Conservation (phyloP, 2,113 vertebrate species). For the Pelecanus crispus region DNA sequence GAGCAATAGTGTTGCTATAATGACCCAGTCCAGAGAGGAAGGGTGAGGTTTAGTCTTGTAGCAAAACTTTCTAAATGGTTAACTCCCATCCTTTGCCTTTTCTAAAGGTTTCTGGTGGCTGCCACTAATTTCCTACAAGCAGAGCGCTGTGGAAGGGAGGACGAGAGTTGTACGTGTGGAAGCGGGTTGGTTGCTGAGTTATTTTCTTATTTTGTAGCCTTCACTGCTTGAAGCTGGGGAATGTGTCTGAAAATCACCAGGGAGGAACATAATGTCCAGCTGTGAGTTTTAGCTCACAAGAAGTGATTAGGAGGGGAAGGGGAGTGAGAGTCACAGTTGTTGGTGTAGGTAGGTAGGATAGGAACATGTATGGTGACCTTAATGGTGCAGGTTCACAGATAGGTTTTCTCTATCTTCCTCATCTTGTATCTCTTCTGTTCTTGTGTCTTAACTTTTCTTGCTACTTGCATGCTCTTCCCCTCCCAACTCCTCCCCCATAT, state of each 20-base stretch:
- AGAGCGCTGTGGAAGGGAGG: neutral
- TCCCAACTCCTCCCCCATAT: too few species aligned
- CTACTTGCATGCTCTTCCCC: neutral
- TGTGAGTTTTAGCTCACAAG: neutral
- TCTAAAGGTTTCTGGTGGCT: neutral
- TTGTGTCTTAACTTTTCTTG: neutral
- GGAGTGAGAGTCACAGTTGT: neutral
- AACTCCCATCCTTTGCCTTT: neutral
- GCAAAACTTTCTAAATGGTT: neutral
- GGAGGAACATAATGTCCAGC: neutral
- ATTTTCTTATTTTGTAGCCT: neutral
- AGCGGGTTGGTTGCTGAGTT: neutral
- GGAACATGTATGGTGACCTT: neutral
- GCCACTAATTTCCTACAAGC: neutral
- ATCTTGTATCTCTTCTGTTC: neutral
- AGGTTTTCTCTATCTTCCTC: neutral
- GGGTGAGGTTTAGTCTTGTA: neutral
- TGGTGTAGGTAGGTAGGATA: too few species aligned
- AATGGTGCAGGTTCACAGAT: neutral
- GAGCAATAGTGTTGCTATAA: neutral
- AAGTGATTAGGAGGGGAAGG: neutral
- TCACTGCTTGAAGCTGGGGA: neutral
- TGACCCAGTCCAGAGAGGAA: neutral
- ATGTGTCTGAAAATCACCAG: neutral
- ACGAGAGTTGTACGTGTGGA: accelerated